Base-by-base conservation (phyloP, 2,797 vertebrate genomes). In the Alectoris magna region DNA sequence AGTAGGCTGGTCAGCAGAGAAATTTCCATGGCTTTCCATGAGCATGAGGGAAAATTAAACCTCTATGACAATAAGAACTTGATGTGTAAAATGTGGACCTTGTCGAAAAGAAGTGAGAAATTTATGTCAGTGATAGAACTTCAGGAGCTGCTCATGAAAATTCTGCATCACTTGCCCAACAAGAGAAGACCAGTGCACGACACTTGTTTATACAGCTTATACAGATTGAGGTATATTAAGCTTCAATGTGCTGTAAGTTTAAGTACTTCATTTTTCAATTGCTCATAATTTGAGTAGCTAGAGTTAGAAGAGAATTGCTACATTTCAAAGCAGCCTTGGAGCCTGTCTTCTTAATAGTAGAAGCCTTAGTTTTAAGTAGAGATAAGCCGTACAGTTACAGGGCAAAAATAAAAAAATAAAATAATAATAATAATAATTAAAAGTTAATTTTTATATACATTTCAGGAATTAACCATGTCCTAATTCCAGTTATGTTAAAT, bases 261-360 rank as follows among this genome's bases (percentile, higher is more conserved):
- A 16, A 66, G 7, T 44, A 58, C 23, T 78, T 74, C 27, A 21
- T 89, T 91, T 87, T 39, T 66, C 41, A 66, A 0, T 66, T 82
- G 74, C 34, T 59, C 14, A 5, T 38, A 23, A 34, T 66, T 21
- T 55, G 22, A 73, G 19, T 58, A 21, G 22, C 29, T 53, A 6
- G 17, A 10, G 12, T 5, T 23, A 21, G 3, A 5, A 8, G 2
- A 63, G 5, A 26, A 11, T 26, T 72, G 18, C 27, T 64, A 0
- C 6, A 0, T 71, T 81, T 82, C 43, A 41, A 38, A 88, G 46
- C 14, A 63, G 21, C 26, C 63, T 27, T 82, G 18, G 44, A 5
- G 1, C 11, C 8, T 36, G 1, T 44, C 23, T 64, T 86, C 59
- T 79, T 21, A 82, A 19, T 74, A 63, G 17, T 12, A 48, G 78